phyloP scores from a whole-genome alignment of 2,113 vertebrate genomes.

The Loxodonta africana region DNA sequence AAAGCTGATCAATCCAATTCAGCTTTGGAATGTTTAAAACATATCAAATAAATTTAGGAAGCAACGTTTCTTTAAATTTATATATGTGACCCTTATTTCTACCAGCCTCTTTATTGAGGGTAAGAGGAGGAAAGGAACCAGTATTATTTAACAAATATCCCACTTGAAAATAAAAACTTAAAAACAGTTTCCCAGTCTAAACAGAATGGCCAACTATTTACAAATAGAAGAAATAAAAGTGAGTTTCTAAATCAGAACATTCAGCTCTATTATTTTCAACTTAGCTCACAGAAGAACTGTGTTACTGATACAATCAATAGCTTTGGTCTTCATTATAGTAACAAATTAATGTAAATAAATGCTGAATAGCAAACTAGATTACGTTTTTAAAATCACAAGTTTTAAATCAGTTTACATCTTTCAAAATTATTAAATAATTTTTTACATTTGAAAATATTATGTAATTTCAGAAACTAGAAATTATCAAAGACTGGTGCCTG shows the following conservation, averaged over 20 bases:
- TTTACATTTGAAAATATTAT: background rate
- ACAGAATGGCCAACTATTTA: conserved; percentile 29
- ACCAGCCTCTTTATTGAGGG: background rate
- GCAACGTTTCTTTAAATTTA: conserved; percentile 45
- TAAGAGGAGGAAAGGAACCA: background rate
- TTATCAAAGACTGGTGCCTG: conserved; percentile 43
- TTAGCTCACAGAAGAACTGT: conserved; percentile 16
- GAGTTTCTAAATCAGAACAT: conserved; percentile 46
- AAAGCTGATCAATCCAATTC: background rate
- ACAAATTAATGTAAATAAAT: conserved; percentile 46
- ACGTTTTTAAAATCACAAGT: background rate
- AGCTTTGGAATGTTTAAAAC: conserved; percentile 6
- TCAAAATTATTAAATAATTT: conserved; percentile 2
- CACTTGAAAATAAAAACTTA: conserved; percentile 48
- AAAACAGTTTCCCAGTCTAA: conserved; percentile 3
- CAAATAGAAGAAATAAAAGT: background rate
- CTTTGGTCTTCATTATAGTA: conserved; percentile 41
- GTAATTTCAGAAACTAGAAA: conserved; percentile 45
- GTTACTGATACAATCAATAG: conserved; percentile 23
- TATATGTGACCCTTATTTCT: background rate
- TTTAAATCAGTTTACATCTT: background rate
- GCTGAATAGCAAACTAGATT: background rate
- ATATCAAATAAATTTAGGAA: conserved; percentile 53
- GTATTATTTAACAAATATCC: background rate
- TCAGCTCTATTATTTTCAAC: conserved; percentile 37